Conservation (phyloP, 2,113 vertebrate species). For the Azemiops feae region DNA sequence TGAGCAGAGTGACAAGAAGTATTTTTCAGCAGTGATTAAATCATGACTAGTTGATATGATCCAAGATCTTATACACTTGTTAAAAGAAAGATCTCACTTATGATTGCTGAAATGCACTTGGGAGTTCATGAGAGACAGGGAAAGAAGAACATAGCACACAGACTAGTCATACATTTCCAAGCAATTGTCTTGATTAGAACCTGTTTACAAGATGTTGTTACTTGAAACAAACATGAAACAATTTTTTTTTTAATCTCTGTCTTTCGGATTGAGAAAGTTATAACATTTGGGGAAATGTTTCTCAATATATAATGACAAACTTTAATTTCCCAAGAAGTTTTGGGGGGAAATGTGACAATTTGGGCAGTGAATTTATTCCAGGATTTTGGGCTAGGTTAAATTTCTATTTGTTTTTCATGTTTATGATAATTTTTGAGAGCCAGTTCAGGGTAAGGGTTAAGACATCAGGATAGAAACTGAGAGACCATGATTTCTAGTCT, state of each 20-base stretch:
- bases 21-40: background rate
- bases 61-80: background rate
- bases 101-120: background rate
- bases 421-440: background rate
- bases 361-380: background rate
- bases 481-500: background rate
- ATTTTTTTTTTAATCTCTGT: background rate
- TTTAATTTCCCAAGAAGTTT: background rate
- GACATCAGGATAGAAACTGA: background rate
- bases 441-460: background rate
- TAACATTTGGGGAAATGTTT: background rate
- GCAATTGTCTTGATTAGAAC: background rate
- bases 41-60: background rate
- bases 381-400: background rate
- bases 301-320: background rate
- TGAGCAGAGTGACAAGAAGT: accelerated
- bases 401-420: background rate
- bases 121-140: background rate
- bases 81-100: background rate
- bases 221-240: background rate
- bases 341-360: background rate
- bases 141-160: background rate
- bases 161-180: background rate
- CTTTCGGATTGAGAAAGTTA: background rate
- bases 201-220: background rate